These are phyloP conservation scores for Nemapogon koenigi DNA, from an alignment of 2,888 invertebrate genomes.

Conservation along the genomic window DNA sequence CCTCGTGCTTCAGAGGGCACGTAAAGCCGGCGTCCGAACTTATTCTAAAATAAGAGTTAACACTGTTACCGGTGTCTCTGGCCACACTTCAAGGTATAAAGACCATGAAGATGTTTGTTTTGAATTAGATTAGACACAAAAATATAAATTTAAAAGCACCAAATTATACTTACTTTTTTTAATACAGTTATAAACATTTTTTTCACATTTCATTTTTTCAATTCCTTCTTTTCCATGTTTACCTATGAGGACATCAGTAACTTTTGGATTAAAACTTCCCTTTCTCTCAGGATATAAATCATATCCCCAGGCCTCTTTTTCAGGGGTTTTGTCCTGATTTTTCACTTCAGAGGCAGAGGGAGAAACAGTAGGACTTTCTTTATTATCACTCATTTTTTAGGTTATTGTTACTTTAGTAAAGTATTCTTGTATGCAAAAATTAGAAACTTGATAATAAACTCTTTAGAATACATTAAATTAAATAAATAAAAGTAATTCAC, in stretches of 20 bases:
- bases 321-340: not conserved
- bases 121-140: too few species aligned
- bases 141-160: too few species aligned
- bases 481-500: too few species aligned
- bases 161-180: slow-evolving; percentile 68
- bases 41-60: too few species aligned
- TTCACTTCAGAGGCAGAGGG: not conserved
- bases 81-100: too few species aligned
- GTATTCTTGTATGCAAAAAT: slow-evolving; percentile 5
- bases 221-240: slow-evolving; percentile 73
- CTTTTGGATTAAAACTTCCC: slow-evolving; percentile 63
- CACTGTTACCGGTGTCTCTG: too few species aligned
- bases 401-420: slow-evolving; percentile 15
- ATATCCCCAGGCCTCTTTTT: slow-evolving; percentile 68
- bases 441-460: not conserved
- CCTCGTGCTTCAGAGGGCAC: too few species aligned
- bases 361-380: not conserved
- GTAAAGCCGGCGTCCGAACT: too few species aligned
- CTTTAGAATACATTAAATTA: not conserved
- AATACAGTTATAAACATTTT: slow-evolving; percentile 77
- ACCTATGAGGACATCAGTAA: slow-evolving; percentile 64
- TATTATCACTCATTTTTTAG: slow-evolving; percentile 26
- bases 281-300: slow-evolving; percentile 85
- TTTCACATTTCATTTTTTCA: slow-evolving; percentile 80
- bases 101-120: too few species aligned